Evolutionary conservation across 2,113 vertebrate species (phyloP).

Genomic region (Notothenia rossii): DNA sequence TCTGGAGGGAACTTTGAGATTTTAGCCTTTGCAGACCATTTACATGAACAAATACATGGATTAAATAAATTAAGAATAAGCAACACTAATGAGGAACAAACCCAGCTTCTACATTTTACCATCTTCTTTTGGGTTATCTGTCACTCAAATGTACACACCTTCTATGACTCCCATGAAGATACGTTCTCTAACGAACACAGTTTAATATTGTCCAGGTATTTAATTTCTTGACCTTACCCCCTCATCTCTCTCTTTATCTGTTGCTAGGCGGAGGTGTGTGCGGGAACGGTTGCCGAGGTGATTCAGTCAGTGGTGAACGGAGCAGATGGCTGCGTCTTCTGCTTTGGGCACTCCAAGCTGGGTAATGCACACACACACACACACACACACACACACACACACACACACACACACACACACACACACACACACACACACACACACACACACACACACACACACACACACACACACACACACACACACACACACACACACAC

Average conservation of each 20-base stretch:
- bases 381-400: slow-evolving; percentile 8
- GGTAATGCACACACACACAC: slow-evolving; percentile 81
- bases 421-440: neutral
- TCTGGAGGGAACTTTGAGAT: no score
- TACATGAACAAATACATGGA: no score
- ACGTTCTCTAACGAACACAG: neutral
- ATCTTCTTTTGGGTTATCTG: neutral
- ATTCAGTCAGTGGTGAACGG: slow-evolving; percentile 99
- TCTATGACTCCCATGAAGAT: neutral
- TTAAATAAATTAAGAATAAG: no score
- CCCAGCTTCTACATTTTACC: no score
- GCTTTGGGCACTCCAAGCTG: slow-evolving; percentile 97
- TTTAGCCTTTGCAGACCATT: no score
- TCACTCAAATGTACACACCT: neutral
- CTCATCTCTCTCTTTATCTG: slow-evolving; percentile 28
- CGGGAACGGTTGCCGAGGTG: slow-evolving; percentile 96
- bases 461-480: slow-evolving; percentile 1
- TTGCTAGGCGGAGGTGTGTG: slow-evolving; percentile 94
- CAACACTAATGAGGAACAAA: neutral
- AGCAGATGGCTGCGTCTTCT: slow-evolving; percentile 98
- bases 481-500: no score
- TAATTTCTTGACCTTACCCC: neutral
- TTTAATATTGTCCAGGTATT: neutral
- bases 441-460: slow-evolving; percentile 15
- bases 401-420: no score